These are phyloP conservation scores for Drosophila kurseongensis DNA, from an alignment of 1,140 invertebrate genomes.

Conservation along the genomic window DNA sequence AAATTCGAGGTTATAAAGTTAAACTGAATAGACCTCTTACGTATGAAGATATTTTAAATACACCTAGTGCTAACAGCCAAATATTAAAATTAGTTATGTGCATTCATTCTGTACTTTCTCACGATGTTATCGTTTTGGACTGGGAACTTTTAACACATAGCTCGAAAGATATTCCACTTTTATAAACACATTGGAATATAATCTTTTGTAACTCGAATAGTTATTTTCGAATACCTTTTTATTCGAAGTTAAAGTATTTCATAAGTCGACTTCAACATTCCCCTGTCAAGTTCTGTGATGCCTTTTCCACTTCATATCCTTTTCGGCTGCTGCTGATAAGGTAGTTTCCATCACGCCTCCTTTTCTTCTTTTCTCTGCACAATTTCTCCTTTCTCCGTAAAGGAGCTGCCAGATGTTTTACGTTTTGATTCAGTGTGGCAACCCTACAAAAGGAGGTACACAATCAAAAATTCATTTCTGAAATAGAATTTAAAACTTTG, in stretches of 20 bases:
- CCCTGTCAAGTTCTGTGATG: not conserved
- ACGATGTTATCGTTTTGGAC: too few relatives aligned
- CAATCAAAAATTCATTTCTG: slow-evolving; percentile 54
- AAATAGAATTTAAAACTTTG: slow-evolving; percentile 50
- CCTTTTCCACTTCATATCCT: slow-evolving; percentile 48
- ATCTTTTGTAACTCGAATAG: too few relatives aligned
- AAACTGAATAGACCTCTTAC: too few relatives aligned
- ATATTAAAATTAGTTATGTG: too few relatives aligned
- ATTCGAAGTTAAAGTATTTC: not conserved
- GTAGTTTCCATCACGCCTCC: slow-evolving; percentile 33
- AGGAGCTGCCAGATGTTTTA: slow-evolving; percentile 54
- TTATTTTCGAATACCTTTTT: too few relatives aligned
- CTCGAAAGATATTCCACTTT: too few relatives aligned
- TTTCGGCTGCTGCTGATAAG: slow-evolving; percentile 42
- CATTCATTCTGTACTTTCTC: too few relatives aligned
- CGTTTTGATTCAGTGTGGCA: slow-evolving; percentile 17
- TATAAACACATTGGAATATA: too few relatives aligned
- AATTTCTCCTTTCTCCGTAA: slow-evolving; percentile 9
- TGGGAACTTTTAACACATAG: too few relatives aligned
- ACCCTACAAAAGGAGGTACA: slow-evolving; percentile 13
- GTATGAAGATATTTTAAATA: too few relatives aligned
- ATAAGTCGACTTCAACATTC: not conserved
- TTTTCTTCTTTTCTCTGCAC: slow-evolving; percentile 6
- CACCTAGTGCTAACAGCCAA: too few relatives aligned
- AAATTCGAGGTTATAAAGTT: too few relatives aligned